Evolutionary conservation across 2,888 invertebrate genomes (phyloP).

Genomic region (Rhorus exstirpatorius): DNA sequence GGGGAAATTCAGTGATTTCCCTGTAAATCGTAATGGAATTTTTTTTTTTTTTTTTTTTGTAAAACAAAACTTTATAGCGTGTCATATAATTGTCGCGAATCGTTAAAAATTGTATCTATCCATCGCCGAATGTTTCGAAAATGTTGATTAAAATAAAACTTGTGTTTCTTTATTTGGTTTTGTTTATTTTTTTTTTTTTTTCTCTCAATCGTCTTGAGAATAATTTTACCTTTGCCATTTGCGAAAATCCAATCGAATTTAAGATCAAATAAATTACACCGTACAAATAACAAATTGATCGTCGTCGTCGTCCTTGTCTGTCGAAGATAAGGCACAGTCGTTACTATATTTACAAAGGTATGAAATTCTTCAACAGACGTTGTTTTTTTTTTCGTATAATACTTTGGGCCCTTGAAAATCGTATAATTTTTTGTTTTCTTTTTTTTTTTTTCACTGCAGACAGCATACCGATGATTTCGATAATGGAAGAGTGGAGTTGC

Average conservation of each 20-base stretch:
- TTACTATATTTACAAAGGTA: constrained; percentile 53
- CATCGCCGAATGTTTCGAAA: constrained; percentile 39
- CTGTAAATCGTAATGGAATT: constrained; percentile 10
- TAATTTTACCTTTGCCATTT: constrained; percentile 2
- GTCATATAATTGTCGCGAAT: constrained; percentile 46
- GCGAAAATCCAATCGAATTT: neutral
- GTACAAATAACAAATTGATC: constrained; percentile 26
- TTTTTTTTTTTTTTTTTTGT: too few relatives aligned
- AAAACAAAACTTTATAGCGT: constrained; percentile 30
- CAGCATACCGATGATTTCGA: constrained; percentile 87
- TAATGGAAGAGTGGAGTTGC: constrained; percentile 76
- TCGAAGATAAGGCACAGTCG: constrained; percentile 64
- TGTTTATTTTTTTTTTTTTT: constrained; percentile 48
- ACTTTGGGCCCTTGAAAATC: constrained; percentile 37
- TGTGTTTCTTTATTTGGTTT: too few relatives aligned
- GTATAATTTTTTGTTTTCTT: neutral
- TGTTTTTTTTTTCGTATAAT: constrained; percentile 24
- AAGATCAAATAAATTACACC: constrained; percentile 16
- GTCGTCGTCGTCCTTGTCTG: constrained; percentile 17
- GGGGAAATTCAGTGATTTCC: constrained; percentile 6
- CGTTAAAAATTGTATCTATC: constrained; percentile 47
- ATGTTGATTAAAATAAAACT: constrained; percentile 56
- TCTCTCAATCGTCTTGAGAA: constrained; percentile 31
- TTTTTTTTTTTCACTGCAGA: constrained; percentile 85
- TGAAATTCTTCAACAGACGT: constrained; percentile 57